Conservation (phyloP, 2,113 vertebrate genomes). For the Scolopax mira region DNA sequence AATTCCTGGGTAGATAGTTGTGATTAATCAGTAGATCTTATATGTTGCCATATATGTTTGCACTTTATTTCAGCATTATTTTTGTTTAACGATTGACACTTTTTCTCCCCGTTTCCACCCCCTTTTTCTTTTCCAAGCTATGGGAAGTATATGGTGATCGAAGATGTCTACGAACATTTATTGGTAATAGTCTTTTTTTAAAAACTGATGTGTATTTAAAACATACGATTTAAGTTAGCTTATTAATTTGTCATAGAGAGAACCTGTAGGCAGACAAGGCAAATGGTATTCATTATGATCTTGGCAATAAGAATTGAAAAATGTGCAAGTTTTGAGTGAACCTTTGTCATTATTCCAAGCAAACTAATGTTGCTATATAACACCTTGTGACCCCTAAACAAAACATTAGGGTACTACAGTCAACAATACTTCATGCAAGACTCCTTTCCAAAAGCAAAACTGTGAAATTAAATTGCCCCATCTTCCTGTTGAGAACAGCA, state of each 20-base stretch:
- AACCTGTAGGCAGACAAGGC: not conserved
- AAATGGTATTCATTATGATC: not conserved
- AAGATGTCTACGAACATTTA: slow-evolving; percentile 93
- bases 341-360: not conserved
- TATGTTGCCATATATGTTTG: not conserved
- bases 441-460: not conserved
- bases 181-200: slow-evolving; percentile 80
- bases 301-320: not conserved
- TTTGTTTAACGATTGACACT: not conserved
- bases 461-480: not conserved
- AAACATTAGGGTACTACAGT: not conserved
- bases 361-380: not conserved
- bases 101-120: not conserved
- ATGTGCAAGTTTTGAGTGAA: not conserved
- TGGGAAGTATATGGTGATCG: slow-evolving; percentile 98
- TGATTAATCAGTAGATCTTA: not conserved
- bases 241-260: not conserved
- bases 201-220: not conserved
- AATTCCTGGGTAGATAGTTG: not conserved
- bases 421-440: not conserved
- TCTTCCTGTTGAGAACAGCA: not conserved
- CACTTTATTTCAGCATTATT: not conserved
- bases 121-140: slow-evolving; percentile 69
- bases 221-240: not conserved
- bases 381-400: not conserved